Conservation (phyloP, 1,140 invertebrate genomes). For the Globodera rostochiensis region DNA sequence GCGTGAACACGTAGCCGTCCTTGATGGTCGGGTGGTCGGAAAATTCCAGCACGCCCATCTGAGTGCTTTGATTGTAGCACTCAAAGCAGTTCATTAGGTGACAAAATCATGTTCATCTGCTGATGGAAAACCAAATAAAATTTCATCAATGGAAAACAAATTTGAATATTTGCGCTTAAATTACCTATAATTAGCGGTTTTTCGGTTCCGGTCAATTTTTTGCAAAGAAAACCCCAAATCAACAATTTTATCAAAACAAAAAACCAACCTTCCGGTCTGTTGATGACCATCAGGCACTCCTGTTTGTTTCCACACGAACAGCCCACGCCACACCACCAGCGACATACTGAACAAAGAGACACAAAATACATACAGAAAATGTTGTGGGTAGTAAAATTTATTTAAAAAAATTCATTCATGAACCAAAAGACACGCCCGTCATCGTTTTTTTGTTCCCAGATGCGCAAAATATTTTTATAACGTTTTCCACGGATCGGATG, state of each 20-base stretch:
- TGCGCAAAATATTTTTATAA: background rate
- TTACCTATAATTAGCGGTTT: background rate
- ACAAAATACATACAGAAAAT: background rate
- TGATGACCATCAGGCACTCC: constrained; percentile 11
- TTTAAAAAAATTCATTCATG: too few species aligned
- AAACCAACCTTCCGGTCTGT: constrained; percentile 5
- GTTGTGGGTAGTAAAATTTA: too few species aligned
- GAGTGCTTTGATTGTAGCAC: background rate
- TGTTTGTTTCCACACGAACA: constrained; percentile 21
- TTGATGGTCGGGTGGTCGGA: constrained; percentile 7
- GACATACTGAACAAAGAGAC: background rate
- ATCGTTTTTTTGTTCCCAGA: background rate
- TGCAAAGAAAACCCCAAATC: background rate
- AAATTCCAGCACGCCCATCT: constrained; percentile 24
- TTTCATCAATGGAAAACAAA: background rate
- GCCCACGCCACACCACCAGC: background rate
- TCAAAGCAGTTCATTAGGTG: background rate
- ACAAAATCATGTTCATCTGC: background rate
- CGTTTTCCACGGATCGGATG: background rate
- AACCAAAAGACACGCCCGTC: too few species aligned
- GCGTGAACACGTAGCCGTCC: constrained; percentile 28
- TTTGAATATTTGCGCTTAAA: background rate
- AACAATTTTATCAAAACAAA: background rate
- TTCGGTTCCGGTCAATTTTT: background rate
- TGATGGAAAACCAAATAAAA: background rate